A percentile compares a stretch with the other conserved stretches of the same genome.
Conservation (phyloP, 2,113 vertebrate species). For the Aptenodytes patagonicus region DNA sequence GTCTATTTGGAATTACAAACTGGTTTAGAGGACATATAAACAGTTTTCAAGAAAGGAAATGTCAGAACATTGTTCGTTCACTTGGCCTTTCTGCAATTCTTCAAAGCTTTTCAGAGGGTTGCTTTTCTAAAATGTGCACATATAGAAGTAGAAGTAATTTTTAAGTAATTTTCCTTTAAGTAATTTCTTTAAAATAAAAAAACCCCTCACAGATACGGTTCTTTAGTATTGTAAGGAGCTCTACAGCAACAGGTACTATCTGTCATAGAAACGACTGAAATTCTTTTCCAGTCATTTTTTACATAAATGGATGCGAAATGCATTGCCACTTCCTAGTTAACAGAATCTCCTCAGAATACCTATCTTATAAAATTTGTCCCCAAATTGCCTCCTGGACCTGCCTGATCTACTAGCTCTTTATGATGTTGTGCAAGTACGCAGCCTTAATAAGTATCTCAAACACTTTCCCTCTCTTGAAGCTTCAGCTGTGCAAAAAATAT, state of each 20-base stretch:
- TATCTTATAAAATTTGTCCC: not conserved
- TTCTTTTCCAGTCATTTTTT: not conserved
- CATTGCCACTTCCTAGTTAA: not conserved
- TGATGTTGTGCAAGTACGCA: not conserved
- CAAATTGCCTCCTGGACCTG: not conserved
- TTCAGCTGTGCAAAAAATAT: not conserved
- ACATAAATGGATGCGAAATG: not conserved
- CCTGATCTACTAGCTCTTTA: not conserved
- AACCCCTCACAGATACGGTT: not conserved
- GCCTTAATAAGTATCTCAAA: not conserved
- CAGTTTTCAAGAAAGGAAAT: constrained; percentile 19
- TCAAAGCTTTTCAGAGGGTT: constrained; percentile 10
- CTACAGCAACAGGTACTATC: not conserved
- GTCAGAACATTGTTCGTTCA: constrained; percentile 35
- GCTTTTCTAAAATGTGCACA: not conserved
- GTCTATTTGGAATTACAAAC: not conserved
- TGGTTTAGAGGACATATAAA: not conserved
- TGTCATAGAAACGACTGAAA: not conserved
- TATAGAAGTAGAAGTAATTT: not conserved
- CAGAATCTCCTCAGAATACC: not conserved
- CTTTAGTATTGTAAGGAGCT: not conserved
- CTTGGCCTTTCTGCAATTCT: constrained; percentile 15
- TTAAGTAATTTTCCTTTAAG: not conserved
- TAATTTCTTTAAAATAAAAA: not conserved
- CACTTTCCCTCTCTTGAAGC: not conserved